Percentiles rank a stretch among this genome's conserved stretches.
These are phyloP conservation scores for Caenorhabditis briggsae DNA, from an alignment of 1,140 invertebrate genomes.

Conservation along the genomic window DNA sequence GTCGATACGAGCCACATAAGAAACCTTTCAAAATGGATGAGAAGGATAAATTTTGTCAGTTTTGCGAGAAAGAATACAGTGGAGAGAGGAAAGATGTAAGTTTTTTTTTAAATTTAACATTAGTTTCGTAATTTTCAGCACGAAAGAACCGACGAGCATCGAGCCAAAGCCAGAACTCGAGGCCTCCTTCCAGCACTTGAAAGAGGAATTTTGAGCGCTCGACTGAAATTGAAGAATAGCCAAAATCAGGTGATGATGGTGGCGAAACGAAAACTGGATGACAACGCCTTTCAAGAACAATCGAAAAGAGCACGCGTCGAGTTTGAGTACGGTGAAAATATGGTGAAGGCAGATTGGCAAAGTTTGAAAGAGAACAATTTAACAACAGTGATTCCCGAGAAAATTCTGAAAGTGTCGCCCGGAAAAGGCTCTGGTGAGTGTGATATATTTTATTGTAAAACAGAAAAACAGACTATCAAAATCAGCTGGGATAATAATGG, in stretches of 20 bases:
- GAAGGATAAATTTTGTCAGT: conserved; percentile 4
- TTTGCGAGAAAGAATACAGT: not conserved
- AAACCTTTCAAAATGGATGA: conserved; percentile 15
- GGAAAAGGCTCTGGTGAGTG: not conserved
- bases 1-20: not conserved
- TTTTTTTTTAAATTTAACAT: not conserved
- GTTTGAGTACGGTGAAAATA: conserved; percentile 29
- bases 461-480: not conserved
- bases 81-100: conserved; percentile 13
- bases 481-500: conserved; percentile 1
- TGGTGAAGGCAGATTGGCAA: conserved; percentile 9
- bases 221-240: not conserved
- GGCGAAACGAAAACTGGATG: not conserved
- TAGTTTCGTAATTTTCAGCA: not conserved
- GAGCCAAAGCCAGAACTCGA: not conserved
- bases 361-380: conserved; percentile 11
- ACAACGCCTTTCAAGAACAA: not conserved
- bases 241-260: not conserved
- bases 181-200: not conserved
- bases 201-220: conserved; percentile 13
- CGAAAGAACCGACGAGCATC: conserved; percentile 35
- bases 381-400: no score
- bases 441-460: not conserved
- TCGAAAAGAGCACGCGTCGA: conserved; percentile 19
- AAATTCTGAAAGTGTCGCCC: not conserved